phyloP scores from a whole-genome alignment of 2,797 vertebrate species.

The Chrysolophus pictus region DNA sequence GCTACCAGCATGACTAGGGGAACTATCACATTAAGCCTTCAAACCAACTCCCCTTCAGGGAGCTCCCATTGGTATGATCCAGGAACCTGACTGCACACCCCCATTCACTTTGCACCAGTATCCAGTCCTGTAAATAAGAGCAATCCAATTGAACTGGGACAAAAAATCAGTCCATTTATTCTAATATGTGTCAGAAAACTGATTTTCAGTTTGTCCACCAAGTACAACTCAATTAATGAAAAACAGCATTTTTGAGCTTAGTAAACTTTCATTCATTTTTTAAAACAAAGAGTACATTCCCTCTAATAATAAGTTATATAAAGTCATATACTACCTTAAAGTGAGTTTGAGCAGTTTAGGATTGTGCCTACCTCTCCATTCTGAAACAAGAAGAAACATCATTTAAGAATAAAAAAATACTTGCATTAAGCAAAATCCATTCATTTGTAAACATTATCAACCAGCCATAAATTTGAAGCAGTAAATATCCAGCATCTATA shows the following conservation, averaged over 20 bases:
- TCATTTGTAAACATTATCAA: neutral
- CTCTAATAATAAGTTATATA: slow-evolving; percentile 20
- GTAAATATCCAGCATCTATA: neutral
- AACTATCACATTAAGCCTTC: neutral
- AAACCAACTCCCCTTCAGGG: neutral
- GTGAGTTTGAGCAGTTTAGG: slow-evolving; percentile 49
- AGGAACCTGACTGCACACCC: neutral
- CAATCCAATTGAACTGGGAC: neutral
- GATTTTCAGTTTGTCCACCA: neutral
- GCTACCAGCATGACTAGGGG: neutral
- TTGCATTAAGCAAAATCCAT: neutral
- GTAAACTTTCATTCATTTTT: neutral
- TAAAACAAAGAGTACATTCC: neutral
- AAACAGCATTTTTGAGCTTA: neutral
- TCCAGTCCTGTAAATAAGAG: neutral
- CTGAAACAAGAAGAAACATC: slow-evolving; percentile 80
- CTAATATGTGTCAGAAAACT: neutral
- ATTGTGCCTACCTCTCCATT: slow-evolving; percentile 87
- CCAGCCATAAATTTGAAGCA: neutral
- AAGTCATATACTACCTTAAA: slow-evolving; percentile 75
- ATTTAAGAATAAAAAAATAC: slow-evolving; percentile 19
- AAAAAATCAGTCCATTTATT: neutral
- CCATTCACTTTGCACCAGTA: neutral
- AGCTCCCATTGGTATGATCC: neutral
- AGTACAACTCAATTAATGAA: neutral